Evolutionary conservation across 2,888 invertebrate genomes (phyloP).

Genomic region (Ectemnius lituratus): DNA sequence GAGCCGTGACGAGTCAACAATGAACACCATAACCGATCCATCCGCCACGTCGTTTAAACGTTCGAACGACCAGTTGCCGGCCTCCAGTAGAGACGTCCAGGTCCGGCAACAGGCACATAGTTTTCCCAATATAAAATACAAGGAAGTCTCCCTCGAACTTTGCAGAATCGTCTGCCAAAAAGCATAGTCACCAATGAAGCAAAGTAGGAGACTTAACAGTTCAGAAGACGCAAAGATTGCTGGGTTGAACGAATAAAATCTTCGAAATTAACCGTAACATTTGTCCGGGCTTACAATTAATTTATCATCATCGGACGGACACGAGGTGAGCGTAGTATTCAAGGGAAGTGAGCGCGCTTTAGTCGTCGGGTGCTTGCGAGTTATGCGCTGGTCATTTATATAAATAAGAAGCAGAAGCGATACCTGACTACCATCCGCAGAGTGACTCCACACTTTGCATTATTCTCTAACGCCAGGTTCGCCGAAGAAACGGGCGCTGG

Average conservation of each 20-base stretch:
- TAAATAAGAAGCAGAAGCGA: slow-evolving; percentile 77
- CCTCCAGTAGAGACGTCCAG: slow-evolving; percentile 33
- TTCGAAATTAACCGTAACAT: slow-evolving; percentile 54
- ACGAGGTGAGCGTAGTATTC: slow-evolving; percentile 44
- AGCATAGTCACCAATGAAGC: neutral
- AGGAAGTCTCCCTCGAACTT: neutral
- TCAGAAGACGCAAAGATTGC: neutral
- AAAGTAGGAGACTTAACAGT: slow-evolving; percentile 10
- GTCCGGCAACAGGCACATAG: neutral
- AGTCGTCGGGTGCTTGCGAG: slow-evolving; percentile 57
- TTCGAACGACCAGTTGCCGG: slow-evolving; percentile 44
- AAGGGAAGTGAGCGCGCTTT: slow-evolving; percentile 55
- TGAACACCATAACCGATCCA: slow-evolving; percentile 59
- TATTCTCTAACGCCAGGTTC: slow-evolving; percentile 65
- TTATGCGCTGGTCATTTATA: slow-evolving; percentile 78
- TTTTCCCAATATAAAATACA: neutral
- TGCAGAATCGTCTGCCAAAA: too few species aligned
- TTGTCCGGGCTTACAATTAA: slow-evolving; percentile 56
- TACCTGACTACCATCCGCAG: slow-evolving; percentile 75
- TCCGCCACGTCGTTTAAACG: slow-evolving; percentile 56
- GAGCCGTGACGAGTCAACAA: slow-evolving; percentile 62
- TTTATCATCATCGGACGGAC: slow-evolving; percentile 63
- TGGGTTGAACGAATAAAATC: slow-evolving; percentile 25
- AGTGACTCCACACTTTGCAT: slow-evolving; percentile 76
- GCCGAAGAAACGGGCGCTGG: slow-evolving; percentile 54